Conservation (phyloP, 2,797 vertebrate species). For the Pitangus sulphuratus region DNA sequence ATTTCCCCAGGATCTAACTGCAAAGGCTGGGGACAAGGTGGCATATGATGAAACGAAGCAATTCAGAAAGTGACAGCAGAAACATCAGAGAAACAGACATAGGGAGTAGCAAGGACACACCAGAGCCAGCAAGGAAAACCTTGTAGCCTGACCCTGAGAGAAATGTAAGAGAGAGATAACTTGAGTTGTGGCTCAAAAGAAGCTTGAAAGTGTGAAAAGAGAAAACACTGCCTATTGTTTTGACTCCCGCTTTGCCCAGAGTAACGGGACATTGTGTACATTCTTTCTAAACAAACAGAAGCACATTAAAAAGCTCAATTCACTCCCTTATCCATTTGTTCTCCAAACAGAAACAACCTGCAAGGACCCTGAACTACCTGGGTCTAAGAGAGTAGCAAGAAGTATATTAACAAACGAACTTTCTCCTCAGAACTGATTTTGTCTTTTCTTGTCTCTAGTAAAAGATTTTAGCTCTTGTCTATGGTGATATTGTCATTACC, state of each 20-base stretch:
- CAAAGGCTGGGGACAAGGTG: background rate
- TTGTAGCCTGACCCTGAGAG: conserved; percentile 13
- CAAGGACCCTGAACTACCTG: background rate
- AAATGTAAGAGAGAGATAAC: background rate
- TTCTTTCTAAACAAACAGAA: conserved; percentile 47
- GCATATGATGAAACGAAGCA: background rate
- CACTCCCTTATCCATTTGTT: background rate
- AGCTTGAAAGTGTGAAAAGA: background rate
- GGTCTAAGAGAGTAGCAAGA: background rate
- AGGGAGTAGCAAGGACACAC: background rate
- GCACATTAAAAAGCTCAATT: background rate
- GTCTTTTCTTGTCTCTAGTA: background rate
- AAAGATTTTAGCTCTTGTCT: background rate
- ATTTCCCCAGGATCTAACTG: background rate
- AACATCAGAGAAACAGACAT: conserved; percentile 32
- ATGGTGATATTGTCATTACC: conserved; percentile 40
- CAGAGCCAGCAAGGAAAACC: background rate
- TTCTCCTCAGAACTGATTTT: background rate
- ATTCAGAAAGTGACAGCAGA: conserved; percentile 44
- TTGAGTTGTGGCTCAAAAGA: background rate
- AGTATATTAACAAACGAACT: background rate
- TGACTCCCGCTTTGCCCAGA: background rate
- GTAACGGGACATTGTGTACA: background rate
- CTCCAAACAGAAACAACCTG: conserved; percentile 7
- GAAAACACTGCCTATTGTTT: conserved; percentile 26